phyloP scores from a whole-genome alignment of 2,888 invertebrate genomes.

The Pterobdella sp. region DNA sequence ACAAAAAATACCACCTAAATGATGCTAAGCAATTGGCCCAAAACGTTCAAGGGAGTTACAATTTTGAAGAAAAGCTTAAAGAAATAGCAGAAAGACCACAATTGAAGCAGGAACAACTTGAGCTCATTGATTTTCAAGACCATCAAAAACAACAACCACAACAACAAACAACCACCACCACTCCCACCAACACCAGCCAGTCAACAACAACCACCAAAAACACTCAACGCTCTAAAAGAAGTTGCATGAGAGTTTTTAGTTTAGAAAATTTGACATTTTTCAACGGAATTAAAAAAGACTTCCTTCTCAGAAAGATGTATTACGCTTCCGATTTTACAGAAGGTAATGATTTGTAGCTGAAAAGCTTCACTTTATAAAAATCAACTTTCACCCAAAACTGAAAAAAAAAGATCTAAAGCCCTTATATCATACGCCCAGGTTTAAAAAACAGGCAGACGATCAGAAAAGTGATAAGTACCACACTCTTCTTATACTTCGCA shows the following conservation, averaged over 20 bases:
- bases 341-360: too few relatives aligned
- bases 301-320: constrained; percentile 8
- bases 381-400: background rate
- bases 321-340: constrained; percentile 26
- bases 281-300: constrained; percentile 23
- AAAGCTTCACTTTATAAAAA: too few relatives aligned
- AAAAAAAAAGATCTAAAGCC: background rate
- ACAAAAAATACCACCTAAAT: background rate
- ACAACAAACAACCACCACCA: background rate
- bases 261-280: constrained; percentile 15
- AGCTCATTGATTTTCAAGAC: background rate
- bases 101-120: background rate
- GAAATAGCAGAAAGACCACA: background rate
- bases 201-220: constrained; percentile 3
- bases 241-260: background rate
- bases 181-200: background rate
- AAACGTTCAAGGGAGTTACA: background rate
- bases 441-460: constrained; percentile 53
- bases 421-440: constrained; percentile 42
- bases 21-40: background rate
- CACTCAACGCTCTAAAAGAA: background rate
- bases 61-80: background rate
- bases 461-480: constrained; percentile 56
- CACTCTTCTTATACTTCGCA: constrained; percentile 58
- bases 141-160: background rate